Evolutionary conservation across 2,888 invertebrate species (phyloP).

Genomic region (Macrophya alboannulata): DNA sequence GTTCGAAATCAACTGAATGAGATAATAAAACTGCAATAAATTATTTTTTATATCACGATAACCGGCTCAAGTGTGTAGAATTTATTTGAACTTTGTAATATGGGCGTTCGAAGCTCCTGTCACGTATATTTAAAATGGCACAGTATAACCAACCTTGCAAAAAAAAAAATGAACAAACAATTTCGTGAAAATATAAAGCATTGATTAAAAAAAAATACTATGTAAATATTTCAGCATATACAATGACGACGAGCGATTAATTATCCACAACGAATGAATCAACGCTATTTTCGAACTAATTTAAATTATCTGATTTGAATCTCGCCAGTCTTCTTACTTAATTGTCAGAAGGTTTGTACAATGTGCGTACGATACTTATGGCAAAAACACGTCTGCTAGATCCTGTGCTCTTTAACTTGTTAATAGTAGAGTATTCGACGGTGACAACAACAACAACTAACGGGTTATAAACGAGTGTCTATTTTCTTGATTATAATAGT

Average conservation of each 20-base stretch:
- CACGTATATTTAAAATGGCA: not conserved
- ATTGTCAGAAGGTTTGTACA: not conserved
- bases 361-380: not conserved
- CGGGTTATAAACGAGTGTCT: not conserved
- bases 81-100: slow-evolving; percentile 36
- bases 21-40: slow-evolving; percentile 2
- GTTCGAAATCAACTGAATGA: not conserved
- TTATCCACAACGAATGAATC: not conserved
- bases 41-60: not conserved
- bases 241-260: not conserved
- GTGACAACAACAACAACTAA: not conserved
- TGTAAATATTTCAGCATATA: not conserved
- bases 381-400: slow-evolving; percentile 26
- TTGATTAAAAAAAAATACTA: not conserved
- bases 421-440: not conserved
- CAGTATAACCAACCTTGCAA: not conserved
- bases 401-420: not conserved
- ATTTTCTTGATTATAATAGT: not conserved
- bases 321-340: not conserved
- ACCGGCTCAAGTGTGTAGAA: not conserved
- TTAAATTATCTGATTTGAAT: not conserved
- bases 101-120: slow-evolving; percentile 21
- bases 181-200: not conserved
- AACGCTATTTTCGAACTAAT: not conserved
- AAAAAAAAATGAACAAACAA: not conserved